Conservation (phyloP, 2,113 vertebrate genomes). For the Oncorhynchus masou region DNA sequence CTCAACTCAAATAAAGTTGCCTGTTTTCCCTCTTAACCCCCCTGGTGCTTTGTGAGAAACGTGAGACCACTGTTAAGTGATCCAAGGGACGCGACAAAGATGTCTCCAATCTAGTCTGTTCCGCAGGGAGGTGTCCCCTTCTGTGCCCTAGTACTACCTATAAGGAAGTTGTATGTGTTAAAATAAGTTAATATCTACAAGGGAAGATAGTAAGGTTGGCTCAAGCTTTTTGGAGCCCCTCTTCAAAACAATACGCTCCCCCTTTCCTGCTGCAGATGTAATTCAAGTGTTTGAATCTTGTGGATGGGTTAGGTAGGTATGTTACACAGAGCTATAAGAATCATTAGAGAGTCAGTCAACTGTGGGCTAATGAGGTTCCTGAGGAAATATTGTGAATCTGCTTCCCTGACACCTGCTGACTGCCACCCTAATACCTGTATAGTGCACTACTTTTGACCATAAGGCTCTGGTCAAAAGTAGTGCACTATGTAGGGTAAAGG, state of each 20-base stretch:
- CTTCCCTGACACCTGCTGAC: conserved; percentile 6
- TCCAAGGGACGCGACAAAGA: conserved; percentile 45
- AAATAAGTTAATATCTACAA: not conserved
- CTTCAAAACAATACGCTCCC: too few species aligned
- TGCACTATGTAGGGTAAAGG: too few species aligned
- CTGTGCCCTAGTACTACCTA: not conserved
- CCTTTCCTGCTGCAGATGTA: too few species aligned
- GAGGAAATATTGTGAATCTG: conserved; percentile 29
- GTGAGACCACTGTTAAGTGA: conserved; percentile 51
- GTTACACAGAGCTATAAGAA: conserved; percentile 6
- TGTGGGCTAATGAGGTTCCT: conserved; percentile 40
- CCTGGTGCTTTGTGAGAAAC: conserved; percentile 38
- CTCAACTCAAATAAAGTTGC: not conserved
- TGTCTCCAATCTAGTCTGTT: conserved; percentile 33
- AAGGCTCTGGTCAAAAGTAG: too few species aligned
- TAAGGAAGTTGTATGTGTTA: conserved; percentile 17
- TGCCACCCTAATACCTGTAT: not conserved
- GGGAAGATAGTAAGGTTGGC: too few species aligned
- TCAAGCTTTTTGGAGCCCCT: too few species aligned
- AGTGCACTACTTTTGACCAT: too few species aligned
- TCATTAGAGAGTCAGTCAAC: conserved; percentile 32
- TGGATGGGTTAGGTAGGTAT: too few species aligned
- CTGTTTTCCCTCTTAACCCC: too few species aligned
- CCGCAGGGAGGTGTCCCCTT: conserved; percentile 29
- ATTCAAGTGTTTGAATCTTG: too few species aligned